Conservation (phyloP, 2,888 invertebrate genomes). For the Hydraecia micacea region DNA sequence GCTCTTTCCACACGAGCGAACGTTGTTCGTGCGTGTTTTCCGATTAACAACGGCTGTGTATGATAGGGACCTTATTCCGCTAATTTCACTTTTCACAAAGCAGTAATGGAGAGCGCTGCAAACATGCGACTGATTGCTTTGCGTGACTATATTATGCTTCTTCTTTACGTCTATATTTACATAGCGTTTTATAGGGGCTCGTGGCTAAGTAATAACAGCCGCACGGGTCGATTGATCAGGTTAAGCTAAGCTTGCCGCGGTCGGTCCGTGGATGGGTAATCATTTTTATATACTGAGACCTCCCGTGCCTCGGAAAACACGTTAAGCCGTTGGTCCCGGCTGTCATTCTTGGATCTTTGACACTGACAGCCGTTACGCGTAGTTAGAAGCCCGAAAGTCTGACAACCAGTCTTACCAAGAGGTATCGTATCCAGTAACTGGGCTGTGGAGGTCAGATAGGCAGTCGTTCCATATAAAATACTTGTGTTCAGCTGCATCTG, state of each 20-base stretch:
- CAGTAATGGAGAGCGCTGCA: conserved; percentile 28
- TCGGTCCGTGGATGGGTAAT: neutral
- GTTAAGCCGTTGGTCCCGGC: neutral
- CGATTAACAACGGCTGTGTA: conserved; percentile 24
- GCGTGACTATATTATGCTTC: conserved; percentile 42
- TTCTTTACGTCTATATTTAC: conserved; percentile 32
- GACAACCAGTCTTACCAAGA: too few relatives aligned
- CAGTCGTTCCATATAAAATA: too few relatives aligned
- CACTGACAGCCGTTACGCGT: too few relatives aligned
- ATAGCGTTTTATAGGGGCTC: neutral
- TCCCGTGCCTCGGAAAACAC: neutral
- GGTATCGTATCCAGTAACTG: too few relatives aligned
- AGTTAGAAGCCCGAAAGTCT: too few relatives aligned
- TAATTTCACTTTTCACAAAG: conserved; percentile 47
- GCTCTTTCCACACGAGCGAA: conserved; percentile 7
- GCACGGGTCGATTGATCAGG: neutral
- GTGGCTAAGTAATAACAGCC: neutral
- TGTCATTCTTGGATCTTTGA: neutral
- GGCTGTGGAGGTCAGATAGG: too few relatives aligned
- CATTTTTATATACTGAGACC: neutral
- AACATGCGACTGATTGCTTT: conserved; percentile 35
- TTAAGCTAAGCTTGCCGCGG: neutral
- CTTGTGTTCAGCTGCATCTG: too few relatives aligned
- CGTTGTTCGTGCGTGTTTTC: conserved; percentile 21
- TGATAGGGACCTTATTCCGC: conserved; percentile 10